A percentile compares a stretch with the other conserved stretches of the same genome.
Conservation (phyloP, 2,888 invertebrate species). For the Nephrotoma flavescens region DNA sequence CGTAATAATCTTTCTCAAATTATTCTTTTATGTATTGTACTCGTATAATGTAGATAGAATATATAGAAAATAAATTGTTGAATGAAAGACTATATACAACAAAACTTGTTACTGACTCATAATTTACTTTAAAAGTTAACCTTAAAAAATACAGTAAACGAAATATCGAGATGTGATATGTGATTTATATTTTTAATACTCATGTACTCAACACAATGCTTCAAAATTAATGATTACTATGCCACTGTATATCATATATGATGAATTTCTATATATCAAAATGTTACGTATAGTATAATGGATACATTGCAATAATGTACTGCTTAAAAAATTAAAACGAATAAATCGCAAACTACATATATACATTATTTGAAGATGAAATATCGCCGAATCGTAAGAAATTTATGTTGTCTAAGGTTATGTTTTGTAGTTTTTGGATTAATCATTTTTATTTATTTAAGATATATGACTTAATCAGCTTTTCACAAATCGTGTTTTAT, state of each 20-base stretch:
- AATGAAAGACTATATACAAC: not conserved
- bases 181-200: too few relatives aligned
- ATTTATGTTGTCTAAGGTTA: not conserved
- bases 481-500: not conserved
- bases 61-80: not conserved
- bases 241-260: not conserved
- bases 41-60: not conserved
- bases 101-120: not conserved
- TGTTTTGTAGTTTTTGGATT: not conserved
- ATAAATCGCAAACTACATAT: not conserved
- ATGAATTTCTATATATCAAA: not conserved
- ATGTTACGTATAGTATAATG: not conserved
- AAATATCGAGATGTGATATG: not conserved
- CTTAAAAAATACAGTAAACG: not conserved
- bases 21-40: not conserved
- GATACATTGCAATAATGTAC: not conserved
- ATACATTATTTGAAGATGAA: not conserved
- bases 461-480: not conserved
- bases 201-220: too few relatives aligned
- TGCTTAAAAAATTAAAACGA: not conserved
- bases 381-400: not conserved
- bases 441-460: not conserved
- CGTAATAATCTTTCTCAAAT: not conserved
- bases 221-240: not conserved
- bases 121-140: not conserved